Conservation (phyloP, 2,888 invertebrate species). For the Julus scandinavius region DNA sequence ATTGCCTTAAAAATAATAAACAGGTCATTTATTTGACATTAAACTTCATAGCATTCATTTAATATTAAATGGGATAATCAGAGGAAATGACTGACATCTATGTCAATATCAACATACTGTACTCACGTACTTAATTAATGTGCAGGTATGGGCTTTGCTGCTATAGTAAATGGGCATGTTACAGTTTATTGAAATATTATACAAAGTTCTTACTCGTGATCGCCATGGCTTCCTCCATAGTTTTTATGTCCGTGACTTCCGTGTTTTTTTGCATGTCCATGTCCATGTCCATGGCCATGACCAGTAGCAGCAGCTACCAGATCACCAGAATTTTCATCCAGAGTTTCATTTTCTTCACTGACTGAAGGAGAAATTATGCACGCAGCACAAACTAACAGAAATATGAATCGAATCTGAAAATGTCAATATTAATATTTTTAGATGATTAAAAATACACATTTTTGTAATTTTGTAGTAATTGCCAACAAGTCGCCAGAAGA, state of each 20-base stretch:
- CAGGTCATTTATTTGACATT: too few relatives aligned
- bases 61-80: too few relatives aligned
- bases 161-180: too few relatives aligned
- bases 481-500: background rate
- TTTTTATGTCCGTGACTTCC: conserved; percentile 24
- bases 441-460: background rate
- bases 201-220: background rate
- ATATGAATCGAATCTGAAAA: background rate
- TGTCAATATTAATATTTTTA: background rate
- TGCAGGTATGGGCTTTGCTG: too few relatives aligned
- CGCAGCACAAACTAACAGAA: background rate
- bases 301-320: conserved; percentile 50
- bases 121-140: too few relatives aligned
- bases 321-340: conserved; percentile 37
- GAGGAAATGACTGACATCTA: too few relatives aligned
- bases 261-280: too few relatives aligned
- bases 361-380: background rate
- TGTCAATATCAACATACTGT: too few relatives aligned
- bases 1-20: too few relatives aligned
- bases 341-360: background rate
- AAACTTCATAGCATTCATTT: too few relatives aligned
- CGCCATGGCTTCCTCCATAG: conserved; percentile 59
- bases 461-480: background rate
- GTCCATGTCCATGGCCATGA: background rate
- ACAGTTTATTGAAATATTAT: too few relatives aligned